Base-by-base conservation (phyloP, 2,113 vertebrate species). In the Aviceda subcristata region DNA sequence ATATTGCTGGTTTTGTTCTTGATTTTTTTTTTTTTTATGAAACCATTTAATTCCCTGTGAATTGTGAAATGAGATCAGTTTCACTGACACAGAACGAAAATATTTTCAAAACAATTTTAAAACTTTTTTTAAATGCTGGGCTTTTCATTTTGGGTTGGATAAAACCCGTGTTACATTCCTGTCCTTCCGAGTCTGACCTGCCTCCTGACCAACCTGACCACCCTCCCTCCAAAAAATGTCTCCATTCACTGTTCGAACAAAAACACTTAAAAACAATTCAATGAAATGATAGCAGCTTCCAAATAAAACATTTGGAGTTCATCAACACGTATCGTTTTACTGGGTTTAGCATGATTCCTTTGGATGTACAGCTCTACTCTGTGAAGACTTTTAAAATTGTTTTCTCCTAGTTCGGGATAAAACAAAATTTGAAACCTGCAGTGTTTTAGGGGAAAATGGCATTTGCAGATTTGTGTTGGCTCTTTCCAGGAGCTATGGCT, bases 241-340 rank as follows among this genome's bases (percentile, higher is more conserved):
- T 91, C 69, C 3, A 3, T 81, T 91, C 56, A 39, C 50, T 89
- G 68, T 86, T 96, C 0, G 1, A 91, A 95, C 17, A 55, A 86
- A 91, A 86, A 69, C 63, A 50, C 86, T 81, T 84, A 46, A 83
- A 92, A 95, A 46, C n/a, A 96, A 55, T 39, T 74, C 76, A 71
- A 0, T 86, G n/a, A 83, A 93, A 71, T 81, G 4, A 77, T 59
- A 81, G 75, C 59, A 67, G 56, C 64, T 96, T 97, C 93, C 91
- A 94, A 92, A 91, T 59, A 63, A 89, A 97, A 94, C 91, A 97
- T 95, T 96, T 96, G 86, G 93, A 89, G 50, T 39, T 96, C 93
- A 94, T 96, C 94, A 96, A 23, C 55, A 59, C 84, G 76, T 89
- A 87, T 96, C 91, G 46, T 75, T 92, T 95, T 77, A 87, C 76